Conservation (phyloP, 2,888 invertebrate genomes). For the Oasisia sp. region DNA sequence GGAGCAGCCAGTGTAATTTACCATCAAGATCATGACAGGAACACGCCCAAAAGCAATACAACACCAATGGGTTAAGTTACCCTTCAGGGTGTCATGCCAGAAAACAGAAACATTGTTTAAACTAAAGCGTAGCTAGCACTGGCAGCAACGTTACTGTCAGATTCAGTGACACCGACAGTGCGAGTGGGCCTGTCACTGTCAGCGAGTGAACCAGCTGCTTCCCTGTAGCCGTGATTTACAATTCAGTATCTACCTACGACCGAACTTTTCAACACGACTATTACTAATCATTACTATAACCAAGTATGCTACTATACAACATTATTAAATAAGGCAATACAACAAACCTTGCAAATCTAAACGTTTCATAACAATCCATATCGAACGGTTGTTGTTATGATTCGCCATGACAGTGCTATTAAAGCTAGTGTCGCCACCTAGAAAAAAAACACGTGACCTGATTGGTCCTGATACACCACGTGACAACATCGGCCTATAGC, state of each 20-base stretch:
- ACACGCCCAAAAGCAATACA: too few relatives aligned
- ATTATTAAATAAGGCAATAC: background rate
- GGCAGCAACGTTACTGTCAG: too few relatives aligned
- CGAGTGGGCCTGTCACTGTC: background rate
- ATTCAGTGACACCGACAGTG: too few relatives aligned
- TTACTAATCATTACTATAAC: background rate
- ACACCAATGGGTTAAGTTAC: too few relatives aligned
- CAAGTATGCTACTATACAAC: background rate
- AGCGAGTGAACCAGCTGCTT: background rate
- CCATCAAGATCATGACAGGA: too few relatives aligned
- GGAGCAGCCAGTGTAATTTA: too few relatives aligned
- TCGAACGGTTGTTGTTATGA: constrained; percentile 17
- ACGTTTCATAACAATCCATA: constrained; percentile 1
- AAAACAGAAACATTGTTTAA: too few relatives aligned
- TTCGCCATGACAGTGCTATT: constrained; percentile 13
- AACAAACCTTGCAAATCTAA: background rate
- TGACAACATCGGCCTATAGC: background rate
- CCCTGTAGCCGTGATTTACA: background rate
- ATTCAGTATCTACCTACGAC: background rate
- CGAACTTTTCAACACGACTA: background rate
- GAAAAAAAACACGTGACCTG: background rate
- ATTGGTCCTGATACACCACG: background rate
- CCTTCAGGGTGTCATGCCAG: too few relatives aligned
- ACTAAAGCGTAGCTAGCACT: too few relatives aligned
- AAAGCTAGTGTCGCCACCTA: background rate